Conservation (phyloP, 2,113 vertebrate species). For the Zeus faber region DNA sequence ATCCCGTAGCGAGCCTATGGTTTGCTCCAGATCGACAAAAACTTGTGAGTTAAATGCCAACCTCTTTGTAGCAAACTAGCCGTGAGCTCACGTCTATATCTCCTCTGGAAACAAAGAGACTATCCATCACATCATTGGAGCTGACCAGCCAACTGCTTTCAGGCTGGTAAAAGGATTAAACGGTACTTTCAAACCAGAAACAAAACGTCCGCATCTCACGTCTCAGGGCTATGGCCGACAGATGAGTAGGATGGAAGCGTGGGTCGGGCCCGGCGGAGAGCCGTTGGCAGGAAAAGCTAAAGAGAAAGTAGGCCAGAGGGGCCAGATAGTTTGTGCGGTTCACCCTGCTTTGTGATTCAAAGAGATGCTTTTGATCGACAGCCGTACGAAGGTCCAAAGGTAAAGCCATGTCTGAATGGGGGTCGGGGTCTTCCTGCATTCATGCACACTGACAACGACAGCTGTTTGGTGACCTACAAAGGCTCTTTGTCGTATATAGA, state of each 20-base stretch:
- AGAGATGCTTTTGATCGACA: constrained; percentile 43
- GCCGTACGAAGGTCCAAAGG: constrained; percentile 27
- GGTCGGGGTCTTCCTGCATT: too few species aligned
- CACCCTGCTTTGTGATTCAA: constrained; percentile 28
- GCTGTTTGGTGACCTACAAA: not conserved
- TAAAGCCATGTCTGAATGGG: constrained; percentile 25
- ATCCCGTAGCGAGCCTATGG: constrained; percentile 7
- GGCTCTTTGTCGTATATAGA: not conserved
- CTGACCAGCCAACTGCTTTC: constrained; percentile 75
- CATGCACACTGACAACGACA: constrained; percentile 2
- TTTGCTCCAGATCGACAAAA: constrained; percentile 8
- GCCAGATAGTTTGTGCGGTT: constrained; percentile 39
- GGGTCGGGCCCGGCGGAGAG: constrained; percentile 41
- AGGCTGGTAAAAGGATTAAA: constrained; percentile 79
- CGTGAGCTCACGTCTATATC: constrained; percentile 48
- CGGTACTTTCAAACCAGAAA: constrained; percentile 76
- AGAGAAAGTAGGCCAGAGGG: constrained; percentile 50
- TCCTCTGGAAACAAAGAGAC: constrained; percentile 56
- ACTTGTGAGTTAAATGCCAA: constrained; percentile 9
- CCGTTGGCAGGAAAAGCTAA: constrained; percentile 43
- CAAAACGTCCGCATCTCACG: constrained; percentile 68
- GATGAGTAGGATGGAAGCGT: constrained; percentile 60
- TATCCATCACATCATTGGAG: constrained; percentile 71
- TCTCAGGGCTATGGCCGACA: constrained; percentile 52
- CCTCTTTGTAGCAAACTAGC: constrained; percentile 12